Evolutionary conservation across 2,888 invertebrate genomes (phyloP).

Genomic region (Dryococelus australis): DNA sequence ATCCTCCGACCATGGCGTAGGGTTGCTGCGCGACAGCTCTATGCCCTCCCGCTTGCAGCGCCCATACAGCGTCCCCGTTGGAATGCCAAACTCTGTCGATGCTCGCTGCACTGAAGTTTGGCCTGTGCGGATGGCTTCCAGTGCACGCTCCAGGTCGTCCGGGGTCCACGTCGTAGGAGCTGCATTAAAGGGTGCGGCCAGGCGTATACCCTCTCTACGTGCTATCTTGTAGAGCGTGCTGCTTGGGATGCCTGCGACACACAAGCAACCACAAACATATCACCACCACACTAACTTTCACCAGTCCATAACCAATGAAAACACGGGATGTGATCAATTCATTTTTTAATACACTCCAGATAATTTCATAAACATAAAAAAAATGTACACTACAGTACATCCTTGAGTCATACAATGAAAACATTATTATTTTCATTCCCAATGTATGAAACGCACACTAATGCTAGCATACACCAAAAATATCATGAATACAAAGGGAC

Average conservation of each 20-base stretch:
- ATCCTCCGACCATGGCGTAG: slow-evolving; percentile 94
- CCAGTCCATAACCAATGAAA: too few relatives aligned
- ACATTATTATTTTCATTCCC: too few relatives aligned
- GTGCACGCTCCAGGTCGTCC: slow-evolving; percentile 81
- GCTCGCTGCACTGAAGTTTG: slow-evolving; percentile 86
- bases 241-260: slow-evolving; percentile 77
- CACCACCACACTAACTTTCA: too few relatives aligned
- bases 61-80: slow-evolving; percentile 87
- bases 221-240: slow-evolving; percentile 93
- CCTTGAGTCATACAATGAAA: too few relatives aligned
- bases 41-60: slow-evolving; percentile 90
- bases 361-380: too few relatives aligned
- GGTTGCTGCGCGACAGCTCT: slow-evolving; percentile 85
- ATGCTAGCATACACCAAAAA: too few relatives aligned
- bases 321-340: too few relatives aligned
- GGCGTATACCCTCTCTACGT: slow-evolving; percentile 84
- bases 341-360: too few relatives aligned
- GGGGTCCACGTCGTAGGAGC: slow-evolving; percentile 89
- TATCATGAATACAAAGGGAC: too few relatives aligned
- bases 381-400: too few relatives aligned
- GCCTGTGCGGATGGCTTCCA: slow-evolving; percentile 82
- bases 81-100: slow-evolving; percentile 86
- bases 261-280: slow-evolving; percentile 4
- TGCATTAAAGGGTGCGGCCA: slow-evolving; percentile 90
- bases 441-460: too few relatives aligned